Evolutionary conservation across 2,113 vertebrate species (phyloP), one percentile per base, ranked within the genome.

Genomic region (Hiodon tergisus): DNA sequence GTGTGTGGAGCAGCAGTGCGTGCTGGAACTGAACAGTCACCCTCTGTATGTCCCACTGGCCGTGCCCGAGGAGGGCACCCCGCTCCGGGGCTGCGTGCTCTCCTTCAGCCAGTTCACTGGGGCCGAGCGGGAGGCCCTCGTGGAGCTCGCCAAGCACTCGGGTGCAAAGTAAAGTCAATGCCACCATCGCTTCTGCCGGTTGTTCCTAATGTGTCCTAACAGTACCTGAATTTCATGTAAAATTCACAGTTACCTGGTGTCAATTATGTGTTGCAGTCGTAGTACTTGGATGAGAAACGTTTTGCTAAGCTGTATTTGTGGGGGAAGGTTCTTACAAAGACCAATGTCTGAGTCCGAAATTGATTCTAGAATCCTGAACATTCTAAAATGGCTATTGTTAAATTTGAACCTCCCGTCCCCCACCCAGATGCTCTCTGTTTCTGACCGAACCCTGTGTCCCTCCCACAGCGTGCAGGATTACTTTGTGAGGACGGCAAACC

Each of bases 91-190:
- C 17, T 98, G 95, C 67, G 92, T 99, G 53, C 93, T 99, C 71
- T 99, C 97, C 0, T 91, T 99, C 81, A 99, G 96, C 78, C 97
- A 98, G 81, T 99, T 95, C 87, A 93, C 81, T 0, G 97, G 97
- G 76, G 91, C 91, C 9, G 96, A 99, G 87, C 92, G 95, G 81
- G 95, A 98, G 65, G 96, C 95, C 0, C 83, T 99, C 84, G 86
- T 92, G 73, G 93, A 93, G 77, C 88, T 99, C 76, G 93, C 95
- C 72, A 93, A 88, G 72, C 85, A 90, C 71, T 91, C 98, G 31
- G 97, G 96, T 88, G 96, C 96, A 61, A 94, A 89, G 97, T 98
- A 90, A 52, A 84, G 47, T 54, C 2, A 0, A 5, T 52, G 60
- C 62, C 79, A 62, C 8, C 1, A 4, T 10, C 3, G 3, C n/a